Percentiles rank a stretch among this genome's conserved stretches.
Conservation (phyloP, 1,140 invertebrate genomes). For the Plectrocnemia conspersa region DNA sequence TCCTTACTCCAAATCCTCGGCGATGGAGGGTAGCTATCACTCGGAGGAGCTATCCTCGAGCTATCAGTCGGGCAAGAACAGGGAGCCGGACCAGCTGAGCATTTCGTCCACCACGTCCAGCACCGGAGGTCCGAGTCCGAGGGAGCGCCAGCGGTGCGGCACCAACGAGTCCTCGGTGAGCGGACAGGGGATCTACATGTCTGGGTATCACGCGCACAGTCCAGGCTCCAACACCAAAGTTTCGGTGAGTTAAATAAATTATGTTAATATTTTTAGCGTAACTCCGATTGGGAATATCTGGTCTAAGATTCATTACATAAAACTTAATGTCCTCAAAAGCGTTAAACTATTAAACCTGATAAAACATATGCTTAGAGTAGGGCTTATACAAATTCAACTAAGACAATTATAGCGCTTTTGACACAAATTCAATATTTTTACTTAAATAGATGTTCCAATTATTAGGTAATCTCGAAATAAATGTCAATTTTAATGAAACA, state of each 20-base stretch:
- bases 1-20: conserved; percentile 33
- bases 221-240: conserved; percentile 47
- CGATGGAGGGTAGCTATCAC: conserved; percentile 34
- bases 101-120: conserved; percentile 46
- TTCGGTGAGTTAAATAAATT: conserved; percentile 41
- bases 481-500: too few relatives aligned
- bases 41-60: conserved; percentile 33
- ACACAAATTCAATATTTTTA: too few relatives aligned
- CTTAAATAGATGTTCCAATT: too few relatives aligned
- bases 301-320: too few relatives aligned
- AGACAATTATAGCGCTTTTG: too few relatives aligned
- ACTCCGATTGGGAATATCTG: too few relatives aligned
- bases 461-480: too few relatives aligned
- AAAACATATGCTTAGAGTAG: too few relatives aligned
- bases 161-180: conserved; percentile 36
- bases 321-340: too few relatives aligned
- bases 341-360: too few relatives aligned
- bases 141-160: conserved; percentile 38
- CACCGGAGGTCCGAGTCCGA: conserved; percentile 41
- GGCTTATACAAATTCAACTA: too few relatives aligned
- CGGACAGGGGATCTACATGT: conserved; percentile 40
- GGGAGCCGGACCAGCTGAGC: conserved; percentile 45
- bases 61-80: conserved; percentile 26
- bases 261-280: too few relatives aligned
- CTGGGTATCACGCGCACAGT: conserved; percentile 41